Conservation (phyloP, 2,797 vertebrate genomes). For the Leontocebus nigricollis region DNA sequence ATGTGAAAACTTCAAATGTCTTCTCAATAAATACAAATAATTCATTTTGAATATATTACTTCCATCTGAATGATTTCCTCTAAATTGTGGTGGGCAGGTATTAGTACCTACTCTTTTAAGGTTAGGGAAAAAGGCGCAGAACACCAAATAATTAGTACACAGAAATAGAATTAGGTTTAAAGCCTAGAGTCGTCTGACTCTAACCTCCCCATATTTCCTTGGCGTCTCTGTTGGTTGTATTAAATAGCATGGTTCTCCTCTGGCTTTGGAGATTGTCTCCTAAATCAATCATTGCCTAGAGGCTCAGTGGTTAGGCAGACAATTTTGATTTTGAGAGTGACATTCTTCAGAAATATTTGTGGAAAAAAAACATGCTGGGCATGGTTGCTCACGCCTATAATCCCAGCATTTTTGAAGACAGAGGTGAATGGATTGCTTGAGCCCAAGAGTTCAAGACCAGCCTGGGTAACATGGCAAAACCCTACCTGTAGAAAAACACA, state of each 20-base stretch:
- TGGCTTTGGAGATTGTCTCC: background rate
- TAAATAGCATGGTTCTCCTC: background rate
- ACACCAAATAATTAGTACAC: background rate
- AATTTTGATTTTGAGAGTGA: constrained; percentile 28
- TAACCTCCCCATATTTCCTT: background rate
- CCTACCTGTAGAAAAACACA: background rate
- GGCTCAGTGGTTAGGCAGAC: background rate
- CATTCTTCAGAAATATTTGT: background rate
- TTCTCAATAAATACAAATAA: background rate
- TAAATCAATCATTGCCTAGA: background rate
- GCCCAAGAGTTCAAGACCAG: background rate
- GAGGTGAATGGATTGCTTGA: no score
- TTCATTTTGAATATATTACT: background rate
- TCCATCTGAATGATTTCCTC: background rate
- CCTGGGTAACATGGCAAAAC: background rate
- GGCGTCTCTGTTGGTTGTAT: background rate
- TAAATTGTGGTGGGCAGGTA: background rate
- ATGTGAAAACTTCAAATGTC: background rate
- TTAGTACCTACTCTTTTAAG: background rate
- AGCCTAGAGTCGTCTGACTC: background rate
- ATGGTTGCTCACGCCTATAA: no score
- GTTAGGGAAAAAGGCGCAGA: background rate
- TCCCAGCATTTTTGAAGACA: no score
- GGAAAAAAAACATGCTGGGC: background rate
- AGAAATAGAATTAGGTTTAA: background rate